Conservation (phyloP, 1,140 invertebrate species). For the Odontomachus brunneus region DNA sequence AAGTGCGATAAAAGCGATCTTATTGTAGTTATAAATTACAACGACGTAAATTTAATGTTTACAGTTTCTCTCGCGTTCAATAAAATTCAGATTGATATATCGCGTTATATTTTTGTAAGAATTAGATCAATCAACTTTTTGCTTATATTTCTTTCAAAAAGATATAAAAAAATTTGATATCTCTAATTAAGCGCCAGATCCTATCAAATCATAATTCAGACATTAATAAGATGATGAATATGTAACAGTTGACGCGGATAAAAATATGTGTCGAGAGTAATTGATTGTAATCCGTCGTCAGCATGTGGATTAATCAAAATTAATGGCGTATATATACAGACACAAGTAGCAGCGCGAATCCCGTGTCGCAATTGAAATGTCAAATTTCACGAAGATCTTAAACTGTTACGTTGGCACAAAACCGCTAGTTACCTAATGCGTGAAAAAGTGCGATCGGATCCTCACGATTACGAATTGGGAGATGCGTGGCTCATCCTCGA, state of each 20-base stretch:
- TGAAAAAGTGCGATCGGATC: slow-evolving; percentile 32
- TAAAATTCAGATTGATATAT: too few species aligned
- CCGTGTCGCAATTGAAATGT: slow-evolving; percentile 26
- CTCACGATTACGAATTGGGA: slow-evolving; percentile 23
- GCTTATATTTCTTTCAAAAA: background rate
- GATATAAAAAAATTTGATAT: too few species aligned
- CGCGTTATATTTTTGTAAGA: background rate
- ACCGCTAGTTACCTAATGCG: slow-evolving; percentile 63
- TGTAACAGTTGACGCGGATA: slow-evolving; percentile 11
- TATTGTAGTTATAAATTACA: too few species aligned
- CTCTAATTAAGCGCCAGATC: background rate
- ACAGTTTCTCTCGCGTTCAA: too few species aligned
- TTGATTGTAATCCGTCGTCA: background rate
- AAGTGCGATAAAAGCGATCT: too few species aligned
- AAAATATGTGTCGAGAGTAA: background rate
- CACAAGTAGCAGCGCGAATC: background rate
- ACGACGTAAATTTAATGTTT: too few species aligned
- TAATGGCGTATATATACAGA: slow-evolving; percentile 9
- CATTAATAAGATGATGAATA: slow-evolving; percentile 42
- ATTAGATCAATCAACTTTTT: background rate
- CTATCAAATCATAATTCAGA: background rate
- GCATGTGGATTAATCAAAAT: slow-evolving; percentile 14
- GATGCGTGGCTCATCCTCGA: slow-evolving; percentile 51
- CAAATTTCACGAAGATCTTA: slow-evolving; percentile 30
- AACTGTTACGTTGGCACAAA: slow-evolving; percentile 32